Conservation (phyloP, 2,113 vertebrate genomes). For the Ondatra zibethicus region DNA sequence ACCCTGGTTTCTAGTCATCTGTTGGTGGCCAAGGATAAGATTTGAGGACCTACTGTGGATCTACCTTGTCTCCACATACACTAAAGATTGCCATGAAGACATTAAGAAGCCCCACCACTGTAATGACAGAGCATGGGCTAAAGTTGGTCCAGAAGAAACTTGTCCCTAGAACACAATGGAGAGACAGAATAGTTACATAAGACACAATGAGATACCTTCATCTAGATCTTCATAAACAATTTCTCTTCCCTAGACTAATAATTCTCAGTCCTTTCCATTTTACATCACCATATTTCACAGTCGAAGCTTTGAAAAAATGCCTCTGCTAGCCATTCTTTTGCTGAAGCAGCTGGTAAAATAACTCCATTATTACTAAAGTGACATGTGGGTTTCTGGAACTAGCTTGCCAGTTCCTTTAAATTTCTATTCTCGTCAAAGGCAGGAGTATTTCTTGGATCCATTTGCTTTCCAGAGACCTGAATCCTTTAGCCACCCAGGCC, state of each 20-base stretch:
- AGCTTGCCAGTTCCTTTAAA: constrained; percentile 24
- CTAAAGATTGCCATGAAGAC: neutral
- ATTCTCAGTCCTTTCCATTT: neutral
- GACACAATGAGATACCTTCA: neutral
- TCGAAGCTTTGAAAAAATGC: neutral
- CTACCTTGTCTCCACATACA: neutral
- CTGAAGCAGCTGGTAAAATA: constrained; percentile 21
- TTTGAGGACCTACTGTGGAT: neutral
- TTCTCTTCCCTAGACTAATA: neutral
- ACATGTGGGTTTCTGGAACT: constrained; percentile 22
- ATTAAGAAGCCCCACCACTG: neutral
- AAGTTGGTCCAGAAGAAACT: neutral
- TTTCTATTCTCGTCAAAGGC: constrained; percentile 42
- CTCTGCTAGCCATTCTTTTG: constrained; percentile 4
- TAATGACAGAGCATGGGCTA: neutral
- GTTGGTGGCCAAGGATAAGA: neutral
- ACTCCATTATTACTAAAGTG: neutral
- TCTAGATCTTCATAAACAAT: constrained; percentile 9
- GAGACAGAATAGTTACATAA: neutral
- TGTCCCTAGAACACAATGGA: neutral
- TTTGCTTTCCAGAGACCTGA: neutral
- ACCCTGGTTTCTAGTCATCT: neutral
- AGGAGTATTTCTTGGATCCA: constrained; percentile 25
- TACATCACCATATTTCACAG: neutral
- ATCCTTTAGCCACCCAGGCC: neutral